phyloP scores from a whole-genome alignment of 1,140 invertebrate genomes.

The Hyposmocoma kahamanoa region DNA sequence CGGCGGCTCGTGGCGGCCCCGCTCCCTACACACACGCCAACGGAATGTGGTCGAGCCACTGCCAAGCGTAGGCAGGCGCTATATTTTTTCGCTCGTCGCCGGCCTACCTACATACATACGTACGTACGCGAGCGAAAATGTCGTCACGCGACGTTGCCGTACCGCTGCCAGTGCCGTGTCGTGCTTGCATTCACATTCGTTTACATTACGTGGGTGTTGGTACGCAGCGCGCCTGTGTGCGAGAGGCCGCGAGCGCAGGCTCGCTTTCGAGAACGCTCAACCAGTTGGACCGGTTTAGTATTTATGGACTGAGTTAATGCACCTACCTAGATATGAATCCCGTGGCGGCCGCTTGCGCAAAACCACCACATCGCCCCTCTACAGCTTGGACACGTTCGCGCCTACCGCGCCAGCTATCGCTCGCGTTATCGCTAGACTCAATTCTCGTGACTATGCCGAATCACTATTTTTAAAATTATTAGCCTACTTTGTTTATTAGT shows the following conservation, averaged over 20 bases:
- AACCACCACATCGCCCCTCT: constrained; percentile 30
- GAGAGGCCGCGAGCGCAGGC: constrained; percentile 52
- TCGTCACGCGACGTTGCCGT: constrained; percentile 74
- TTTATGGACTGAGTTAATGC: constrained; percentile 68
- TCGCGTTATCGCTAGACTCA: constrained; percentile 39
- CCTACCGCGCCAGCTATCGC: constrained; percentile 34
- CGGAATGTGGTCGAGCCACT: constrained; percentile 68
- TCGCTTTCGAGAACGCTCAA: constrained; percentile 69
- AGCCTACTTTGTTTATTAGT: no score
- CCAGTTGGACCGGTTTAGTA: constrained; percentile 66
- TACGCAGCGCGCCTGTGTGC: constrained; percentile 47
- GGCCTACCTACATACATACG: constrained; percentile 72
- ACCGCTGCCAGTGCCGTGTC: constrained; percentile 36
- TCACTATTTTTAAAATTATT: constrained; percentile 40
- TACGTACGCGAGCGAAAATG: constrained; percentile 73
- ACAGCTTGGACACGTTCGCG: constrained; percentile 35
- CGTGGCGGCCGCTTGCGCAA: constrained; percentile 60
- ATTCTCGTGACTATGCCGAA: constrained; percentile 35
- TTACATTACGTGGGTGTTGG: constrained; percentile 62
- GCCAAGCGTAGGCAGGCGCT: constrained; percentile 68
- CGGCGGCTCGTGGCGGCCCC: constrained; percentile 36
- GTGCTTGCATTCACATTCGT: constrained; percentile 57
- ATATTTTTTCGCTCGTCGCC: constrained; percentile 70
- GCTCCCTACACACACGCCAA: constrained; percentile 53
- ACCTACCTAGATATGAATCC: constrained; percentile 65